Evolutionary conservation across 1,140 invertebrate species (phyloP).

Genomic region (Maconellicoccus hirsutus): DNA sequence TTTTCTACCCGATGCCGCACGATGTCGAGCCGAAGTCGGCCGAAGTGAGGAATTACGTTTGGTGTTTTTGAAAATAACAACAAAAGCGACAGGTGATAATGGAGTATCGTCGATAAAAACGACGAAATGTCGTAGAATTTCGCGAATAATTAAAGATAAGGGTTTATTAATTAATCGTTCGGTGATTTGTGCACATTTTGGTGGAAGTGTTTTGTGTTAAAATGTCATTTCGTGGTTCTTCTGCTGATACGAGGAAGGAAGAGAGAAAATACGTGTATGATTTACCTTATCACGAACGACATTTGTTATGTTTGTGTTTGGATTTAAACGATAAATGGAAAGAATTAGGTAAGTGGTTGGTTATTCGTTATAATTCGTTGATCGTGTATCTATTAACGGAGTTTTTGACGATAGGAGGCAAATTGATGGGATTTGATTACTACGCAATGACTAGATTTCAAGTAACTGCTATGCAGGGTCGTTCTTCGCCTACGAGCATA

Average conservation of each 20-base stretch:
- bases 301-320: conserved; percentile 57
- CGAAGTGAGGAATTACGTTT: too few species aligned
- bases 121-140: too few species aligned
- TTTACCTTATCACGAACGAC: conserved; percentile 52
- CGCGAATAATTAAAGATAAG: too few species aligned
- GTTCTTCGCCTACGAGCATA: conserved; percentile 55
- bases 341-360: conserved; percentile 43
- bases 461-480: conserved; percentile 37
- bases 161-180: too few species aligned
- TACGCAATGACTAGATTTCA: conserved; percentile 40
- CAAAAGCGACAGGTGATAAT: too few species aligned
- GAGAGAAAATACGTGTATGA: conserved; percentile 52
- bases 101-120: too few species aligned
- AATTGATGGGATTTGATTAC: conserved; percentile 40
- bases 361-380: not conserved
- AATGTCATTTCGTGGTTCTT: too few species aligned
- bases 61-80: too few species aligned
- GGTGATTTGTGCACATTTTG: too few species aligned
- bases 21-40: too few species aligned
- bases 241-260: not conserved
- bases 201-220: too few species aligned
- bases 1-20: too few species aligned
- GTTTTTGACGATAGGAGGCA: conserved; percentile 35
- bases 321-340: conserved; percentile 69
- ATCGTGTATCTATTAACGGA: not conserved